These are phyloP conservation scores for Solenodon paradoxus DNA, from an alignment of 2,113 vertebrate genomes.

Conservation along the genomic window DNA sequence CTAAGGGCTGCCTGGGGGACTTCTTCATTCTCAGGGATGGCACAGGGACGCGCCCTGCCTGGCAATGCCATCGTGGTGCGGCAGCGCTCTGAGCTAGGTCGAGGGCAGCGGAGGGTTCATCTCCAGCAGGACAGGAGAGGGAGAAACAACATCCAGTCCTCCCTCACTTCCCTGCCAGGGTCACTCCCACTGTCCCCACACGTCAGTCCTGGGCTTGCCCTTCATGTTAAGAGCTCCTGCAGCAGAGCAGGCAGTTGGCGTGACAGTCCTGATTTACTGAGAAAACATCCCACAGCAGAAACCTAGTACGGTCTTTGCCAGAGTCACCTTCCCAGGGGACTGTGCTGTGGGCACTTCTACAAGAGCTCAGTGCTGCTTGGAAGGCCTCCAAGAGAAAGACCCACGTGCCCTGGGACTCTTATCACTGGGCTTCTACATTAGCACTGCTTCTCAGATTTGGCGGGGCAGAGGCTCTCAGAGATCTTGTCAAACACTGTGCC, in stretches of 20 bases:
- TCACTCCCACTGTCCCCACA: constrained; percentile 73
- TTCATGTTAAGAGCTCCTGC: constrained; percentile 86
- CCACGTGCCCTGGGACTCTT: not conserved
- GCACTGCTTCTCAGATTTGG: not conserved
- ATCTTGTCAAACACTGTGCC: not conserved
- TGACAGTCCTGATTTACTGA: constrained; percentile 60
- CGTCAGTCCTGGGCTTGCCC: constrained; percentile 71
- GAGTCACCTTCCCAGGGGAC: constrained; percentile 26
- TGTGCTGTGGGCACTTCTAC: not conserved
- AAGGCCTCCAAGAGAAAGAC: not conserved
- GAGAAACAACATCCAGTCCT: constrained; percentile 66
- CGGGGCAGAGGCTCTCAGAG: not conserved
- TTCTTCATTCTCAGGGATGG: constrained; percentile 91
- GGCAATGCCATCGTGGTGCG: constrained; percentile 83
- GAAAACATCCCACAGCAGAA: constrained; percentile 68
- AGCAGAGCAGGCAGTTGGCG: constrained; percentile 14
- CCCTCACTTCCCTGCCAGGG: constrained; percentile 67
- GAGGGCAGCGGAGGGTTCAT: no score
- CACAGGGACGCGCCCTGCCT: constrained; percentile 74
- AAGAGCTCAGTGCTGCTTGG: not conserved
- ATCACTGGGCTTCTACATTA: not conserved
- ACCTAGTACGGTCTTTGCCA: not conserved
- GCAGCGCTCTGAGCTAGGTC: not conserved
- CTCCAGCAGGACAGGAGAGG: constrained; percentile 37
- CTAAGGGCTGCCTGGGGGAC: constrained; percentile 64